Conservation (phyloP, 1,140 invertebrate genomes). For the Aphaenogaster floridana region DNA sequence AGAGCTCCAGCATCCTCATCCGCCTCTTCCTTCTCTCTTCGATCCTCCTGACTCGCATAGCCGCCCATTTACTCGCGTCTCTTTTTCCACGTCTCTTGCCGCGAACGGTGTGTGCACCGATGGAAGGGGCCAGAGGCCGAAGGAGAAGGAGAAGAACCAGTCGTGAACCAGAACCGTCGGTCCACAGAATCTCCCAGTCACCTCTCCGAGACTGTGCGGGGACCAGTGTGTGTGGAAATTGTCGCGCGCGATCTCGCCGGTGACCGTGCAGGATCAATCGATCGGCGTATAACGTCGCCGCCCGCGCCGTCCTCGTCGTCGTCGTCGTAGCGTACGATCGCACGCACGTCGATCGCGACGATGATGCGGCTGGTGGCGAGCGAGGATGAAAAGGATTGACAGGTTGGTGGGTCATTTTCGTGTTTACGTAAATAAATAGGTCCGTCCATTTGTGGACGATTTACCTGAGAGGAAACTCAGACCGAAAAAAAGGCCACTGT, state of each 20-base stretch:
- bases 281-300: conserved; percentile 9
- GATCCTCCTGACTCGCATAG: neutral
- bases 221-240: conserved; percentile 67
- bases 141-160: conserved; percentile 78
- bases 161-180: conserved; percentile 78
- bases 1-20: conserved; percentile 64
- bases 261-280: conserved; percentile 37
- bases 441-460: neutral
- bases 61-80: conserved; percentile 32
- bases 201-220: conserved; percentile 74
- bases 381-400: conserved; percentile 51
- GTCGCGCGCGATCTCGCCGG: conserved; percentile 61
- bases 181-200: conserved; percentile 78
- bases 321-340: neutral
- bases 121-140: conserved; percentile 76
- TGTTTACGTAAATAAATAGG: neutral
- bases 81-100: conserved; percentile 64
- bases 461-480: neutral
- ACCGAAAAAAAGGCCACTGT: neutral
- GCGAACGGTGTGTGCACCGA: conserved; percentile 45
- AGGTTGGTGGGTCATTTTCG: conserved; percentile 49
- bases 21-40: conserved; percentile 25
- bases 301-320: conserved; percentile 4
- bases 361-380: conserved; percentile 35
- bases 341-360: conserved; percentile 15